Conservation (phyloP, 2,113 vertebrate genomes). For the Clarias macrocephalus region DNA sequence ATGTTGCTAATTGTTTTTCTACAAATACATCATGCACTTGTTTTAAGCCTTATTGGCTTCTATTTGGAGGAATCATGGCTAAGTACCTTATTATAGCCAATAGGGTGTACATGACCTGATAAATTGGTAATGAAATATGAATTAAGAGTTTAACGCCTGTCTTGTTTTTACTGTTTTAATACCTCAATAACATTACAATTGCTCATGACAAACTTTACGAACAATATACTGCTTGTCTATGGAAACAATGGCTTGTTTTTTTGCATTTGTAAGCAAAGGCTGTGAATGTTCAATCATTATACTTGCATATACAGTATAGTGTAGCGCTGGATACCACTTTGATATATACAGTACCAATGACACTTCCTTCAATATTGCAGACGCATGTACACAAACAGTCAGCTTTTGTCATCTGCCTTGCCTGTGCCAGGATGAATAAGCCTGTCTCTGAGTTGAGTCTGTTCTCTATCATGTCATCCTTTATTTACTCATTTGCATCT, state of each 20-base stretch:
- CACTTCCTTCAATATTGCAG: background rate
- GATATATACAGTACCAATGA: no score
- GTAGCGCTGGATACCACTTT: background rate
- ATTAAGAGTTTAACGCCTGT: background rate
- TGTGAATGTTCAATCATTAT: background rate
- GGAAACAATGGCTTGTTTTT: background rate
- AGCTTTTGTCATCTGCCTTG: background rate
- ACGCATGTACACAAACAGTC: background rate
- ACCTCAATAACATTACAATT: background rate
- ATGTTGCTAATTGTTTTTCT: background rate
- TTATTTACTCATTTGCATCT: constrained; percentile 2
- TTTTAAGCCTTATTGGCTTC: background rate
- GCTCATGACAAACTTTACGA: no score
- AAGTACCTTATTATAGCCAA: background rate
- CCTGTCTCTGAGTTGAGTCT: background rate
- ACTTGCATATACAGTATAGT: background rate
- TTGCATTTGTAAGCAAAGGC: background rate
- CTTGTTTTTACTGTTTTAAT: background rate
- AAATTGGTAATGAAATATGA: background rate
- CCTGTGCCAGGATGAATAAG: background rate
- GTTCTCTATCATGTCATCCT: background rate
- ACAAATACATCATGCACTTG: background rate
- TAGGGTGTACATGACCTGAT: background rate
- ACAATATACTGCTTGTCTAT: no score
- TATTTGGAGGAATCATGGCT: background rate